Percentiles rank a stretch among this genome's conserved stretches.
Evolutionary conservation across 2,113 vertebrate species (phyloP).

Genomic region (Desmodus rotundus): DNA sequence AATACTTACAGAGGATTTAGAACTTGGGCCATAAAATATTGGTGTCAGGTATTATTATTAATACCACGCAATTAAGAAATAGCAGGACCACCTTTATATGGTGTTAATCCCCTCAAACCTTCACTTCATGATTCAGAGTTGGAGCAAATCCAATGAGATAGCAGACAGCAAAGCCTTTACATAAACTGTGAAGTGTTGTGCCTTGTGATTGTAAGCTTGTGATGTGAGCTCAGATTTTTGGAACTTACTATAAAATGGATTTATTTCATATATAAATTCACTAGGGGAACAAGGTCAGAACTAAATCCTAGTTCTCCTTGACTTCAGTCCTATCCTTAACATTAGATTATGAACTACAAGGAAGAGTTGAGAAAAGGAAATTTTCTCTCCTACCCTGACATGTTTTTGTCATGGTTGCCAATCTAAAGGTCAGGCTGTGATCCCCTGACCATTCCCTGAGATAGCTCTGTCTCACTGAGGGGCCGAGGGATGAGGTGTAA

Average conservation of each 20-base stretch:
- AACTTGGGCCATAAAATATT: neutral
- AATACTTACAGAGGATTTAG: neutral
- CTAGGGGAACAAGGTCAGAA: neutral
- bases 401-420: neutral
- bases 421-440: neutral
- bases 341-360: neutral
- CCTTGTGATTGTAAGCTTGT: neutral
- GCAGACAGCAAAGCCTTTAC: neutral
- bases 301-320: neutral
- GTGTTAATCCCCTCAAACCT: neutral
- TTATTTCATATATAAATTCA: neutral
- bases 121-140: neutral
- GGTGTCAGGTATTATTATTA: neutral
- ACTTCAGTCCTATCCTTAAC: neutral
- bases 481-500: neutral
- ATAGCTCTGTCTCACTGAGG: neutral
- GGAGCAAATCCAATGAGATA: neutral
- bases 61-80: neutral
- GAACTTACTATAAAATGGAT: neutral
- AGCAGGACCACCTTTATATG: neutral
- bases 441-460: accelerated
- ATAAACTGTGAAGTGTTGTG: neutral
- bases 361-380: neutral
- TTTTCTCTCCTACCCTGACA: neutral
- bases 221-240: neutral